Base-by-base conservation (phyloP, 2,113 vertebrate species). In the Microtus ochrogaster region DNA sequence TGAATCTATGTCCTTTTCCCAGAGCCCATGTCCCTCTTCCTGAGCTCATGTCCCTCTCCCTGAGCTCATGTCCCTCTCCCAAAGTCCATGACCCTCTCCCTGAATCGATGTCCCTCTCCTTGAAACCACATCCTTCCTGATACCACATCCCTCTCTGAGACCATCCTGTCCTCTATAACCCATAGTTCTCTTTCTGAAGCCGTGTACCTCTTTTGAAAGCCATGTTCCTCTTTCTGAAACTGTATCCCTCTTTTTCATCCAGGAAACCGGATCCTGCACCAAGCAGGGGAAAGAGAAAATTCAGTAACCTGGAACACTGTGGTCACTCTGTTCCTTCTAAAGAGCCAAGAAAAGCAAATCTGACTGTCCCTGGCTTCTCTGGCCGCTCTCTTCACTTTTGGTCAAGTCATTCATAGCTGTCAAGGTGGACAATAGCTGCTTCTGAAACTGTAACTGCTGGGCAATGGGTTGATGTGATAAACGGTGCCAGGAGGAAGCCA, bases 401-500 rank as follows among this genome's bases (percentile, higher is more conserved):
- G 24, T 78, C 79, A 76, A 63, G 78, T 79, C 65, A 68, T 10
- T 90, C 44, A 24, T 39, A 41, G 79, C 55, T 36, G 65, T 66
- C 65, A 66, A 39, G 39, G 83, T 91, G 65, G 24, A 55, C 28
- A 76, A 65, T 36, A 39, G 33, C 36, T 0, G 22, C 33, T 47
- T 85, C 81, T 66, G 65, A 87, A 76, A 49, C 63, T 8, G 16
- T 47, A 85, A 2, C 26, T n/a, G 26, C 77, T 73, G 84, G 58
- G 89, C 76, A 26, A 14, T 7, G 19, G 26, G 33, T 66, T n/a
- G 73, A 73, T 24, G 36, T 44, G 30, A 28, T 74, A 76, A 81
- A 92, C 14, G 28, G 26, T 84, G 81, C 81, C 90, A 55, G 77
- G 78, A 92, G 90, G 30, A 92, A 88, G 52, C 41, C 77, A 22